Evolutionary conservation across 2,888 invertebrate species (phyloP), one percentile per base, ranked within the genome.

Genomic region (Polymixis lichenea): DNA sequence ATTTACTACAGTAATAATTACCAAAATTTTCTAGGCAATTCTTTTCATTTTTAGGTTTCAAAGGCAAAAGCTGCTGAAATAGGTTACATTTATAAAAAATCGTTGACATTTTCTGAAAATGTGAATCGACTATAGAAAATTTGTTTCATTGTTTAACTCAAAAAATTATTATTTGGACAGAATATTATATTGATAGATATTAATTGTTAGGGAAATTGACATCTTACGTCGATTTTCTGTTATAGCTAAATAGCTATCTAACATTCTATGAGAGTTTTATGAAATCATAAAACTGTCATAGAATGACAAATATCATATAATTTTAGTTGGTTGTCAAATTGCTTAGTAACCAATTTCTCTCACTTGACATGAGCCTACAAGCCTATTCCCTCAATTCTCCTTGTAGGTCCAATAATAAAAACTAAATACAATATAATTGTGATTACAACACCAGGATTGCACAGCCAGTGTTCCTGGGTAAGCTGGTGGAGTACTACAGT

Each of bases 391-490:
- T 17, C 2, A 17, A 19, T 6, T 9, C 11, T n/a, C 32, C n/a
- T 11, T 8, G 11, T 0, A 61, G 19, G 8, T 9, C 13, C 22
- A 49, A 61, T 15, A 46, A 76, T 17, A 3, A 55, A 43, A 66
- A 64, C 32, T 17, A 43, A 66, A 73, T 71, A 71, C 56, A 66
- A 72, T 70, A 58, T 76, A 70, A 71, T 60, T 80, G 28, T 75
- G 70, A 84, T 83, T 81, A 74, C 77, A 80, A 84, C 70, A 77
- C 62, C 94, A 98, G 98, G 92, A 96, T 97, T 85, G 95, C 97
- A 62, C 97, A 97, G 89, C 98, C 98, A 9, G 92, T 97, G 82
- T 97, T 97, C 89, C 97, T 98, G 80, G 97, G 98, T 75, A 97
- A 97, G 85, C 91, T 98, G 77, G 97, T 98, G 78, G 95, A 97